Evolutionary conservation across 2,113 vertebrate species (phyloP), one percentile per base, ranked within the genome.

Genomic region (Nanorana parkeri): DNA sequence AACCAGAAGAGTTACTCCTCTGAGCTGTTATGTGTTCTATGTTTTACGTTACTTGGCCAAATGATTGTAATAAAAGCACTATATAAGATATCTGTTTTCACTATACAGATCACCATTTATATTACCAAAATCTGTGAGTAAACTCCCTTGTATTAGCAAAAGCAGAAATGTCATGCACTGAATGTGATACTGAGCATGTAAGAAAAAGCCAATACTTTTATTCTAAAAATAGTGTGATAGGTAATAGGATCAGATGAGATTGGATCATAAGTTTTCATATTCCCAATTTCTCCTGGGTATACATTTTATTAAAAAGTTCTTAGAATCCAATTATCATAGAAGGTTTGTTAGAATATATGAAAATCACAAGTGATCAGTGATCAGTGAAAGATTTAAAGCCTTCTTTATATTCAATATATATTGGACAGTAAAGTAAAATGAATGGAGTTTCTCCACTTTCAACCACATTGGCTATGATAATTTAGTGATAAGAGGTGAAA

Each of bases 271-370:
- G 15, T 23, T 20, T 23, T 61, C 17, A 61, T 61, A 61, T 61
- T 21, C 58, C 58, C 19, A n/a, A 61, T 61, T 61, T 61, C 58
- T 61, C 58, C 58, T 21, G 58, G 58, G 20, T 61, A 61, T 23
- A 23, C 58, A 61, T 61, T 61, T n/a, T 61, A 23, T 20, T 61
- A 61, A 61, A n/a, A 13, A 20, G 21, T 61, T 61, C 21, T 61
- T 13, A 23, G 58, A 61, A 61, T 61, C 58, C 58, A 61, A 61
- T 61, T 61, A n/a, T 61, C 58, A 61, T 61, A 11, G 13, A 60
- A n/a, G 55, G 55, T 13, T 17, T 58, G 17, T 17, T 20, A 11
- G 58, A 20, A 8, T 20, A n/a, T 23, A 61, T 61, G 5, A 61
- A 61, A 61, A 61, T 21, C 58, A 21, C 21, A 61, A n/a, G 19